These are phyloP conservation scores for Enteromius treurensis DNA, from an alignment of 2,797 vertebrate species.

Conservation along the genomic window DNA sequence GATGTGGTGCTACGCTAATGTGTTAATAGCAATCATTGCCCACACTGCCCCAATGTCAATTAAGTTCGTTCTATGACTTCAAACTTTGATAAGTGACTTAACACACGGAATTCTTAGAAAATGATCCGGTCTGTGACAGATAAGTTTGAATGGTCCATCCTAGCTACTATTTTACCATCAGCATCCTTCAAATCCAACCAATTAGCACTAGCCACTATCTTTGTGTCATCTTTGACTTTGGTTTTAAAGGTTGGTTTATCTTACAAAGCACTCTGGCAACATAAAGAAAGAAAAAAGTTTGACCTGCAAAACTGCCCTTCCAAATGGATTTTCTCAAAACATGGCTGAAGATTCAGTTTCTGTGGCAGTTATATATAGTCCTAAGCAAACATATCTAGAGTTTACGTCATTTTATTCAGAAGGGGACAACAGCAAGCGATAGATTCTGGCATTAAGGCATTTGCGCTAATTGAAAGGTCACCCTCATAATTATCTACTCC, in stretches of 20 bases:
- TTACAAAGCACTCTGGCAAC: background rate
- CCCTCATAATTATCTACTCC: conserved; percentile 52
- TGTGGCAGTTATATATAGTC: background rate
- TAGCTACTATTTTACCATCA: background rate
- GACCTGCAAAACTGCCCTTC: background rate
- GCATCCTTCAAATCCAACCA: background rate
- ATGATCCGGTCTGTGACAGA: background rate
- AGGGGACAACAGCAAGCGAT: conserved; percentile 31
- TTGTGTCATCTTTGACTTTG: background rate
- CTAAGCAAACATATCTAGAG: background rate
- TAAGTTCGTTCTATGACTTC: background rate
- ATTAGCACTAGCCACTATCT: background rate
- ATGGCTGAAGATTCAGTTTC: background rate
- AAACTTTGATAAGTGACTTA: background rate
- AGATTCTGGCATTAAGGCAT: conserved; percentile 45
- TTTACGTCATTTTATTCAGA: conserved; percentile 1
- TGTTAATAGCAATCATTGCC: conserved; percentile 9
- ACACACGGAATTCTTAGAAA: conserved; percentile 2
- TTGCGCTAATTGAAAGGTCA: conserved; percentile 69
- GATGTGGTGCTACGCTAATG: background rate
- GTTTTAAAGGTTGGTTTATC: background rate
- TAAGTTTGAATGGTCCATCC: background rate
- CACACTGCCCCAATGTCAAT: background rate
- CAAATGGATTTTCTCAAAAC: background rate
- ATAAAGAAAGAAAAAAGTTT: background rate